These are phyloP conservation scores for Anas platyrhynchos DNA, from an alignment of 2,113 vertebrate species.

Conservation along the genomic window DNA sequence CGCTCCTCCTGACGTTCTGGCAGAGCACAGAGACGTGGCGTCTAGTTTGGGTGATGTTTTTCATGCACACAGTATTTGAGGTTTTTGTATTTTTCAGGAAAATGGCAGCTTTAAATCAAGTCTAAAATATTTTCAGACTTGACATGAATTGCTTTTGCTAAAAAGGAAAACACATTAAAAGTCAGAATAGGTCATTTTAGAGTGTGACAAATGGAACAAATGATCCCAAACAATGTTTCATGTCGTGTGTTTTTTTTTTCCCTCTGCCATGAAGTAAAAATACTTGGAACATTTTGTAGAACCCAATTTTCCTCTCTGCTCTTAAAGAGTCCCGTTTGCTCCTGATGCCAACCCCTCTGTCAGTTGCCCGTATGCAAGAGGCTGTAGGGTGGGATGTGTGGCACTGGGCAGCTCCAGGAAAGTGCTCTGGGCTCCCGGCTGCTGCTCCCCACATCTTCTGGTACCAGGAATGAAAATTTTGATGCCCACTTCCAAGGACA, in stretches of 20 bases:
- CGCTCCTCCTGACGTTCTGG: not conserved
- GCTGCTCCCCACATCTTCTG: not conserved
- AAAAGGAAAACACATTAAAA: not conserved
- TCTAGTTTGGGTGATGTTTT: not conserved
- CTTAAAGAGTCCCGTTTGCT: not conserved
- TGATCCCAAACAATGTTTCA: not conserved
- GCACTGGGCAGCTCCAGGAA: not conserved
- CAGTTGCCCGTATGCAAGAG: no score
- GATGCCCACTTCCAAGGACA: not conserved
- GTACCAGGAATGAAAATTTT: not conserved
- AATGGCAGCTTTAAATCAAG: conserved; percentile 1
- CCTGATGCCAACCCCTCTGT: accelerated
- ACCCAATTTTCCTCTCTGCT: not conserved
- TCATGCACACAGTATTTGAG: not conserved
- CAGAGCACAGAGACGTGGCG: accelerated
- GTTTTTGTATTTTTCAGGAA: not conserved
- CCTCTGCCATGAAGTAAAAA: not conserved
- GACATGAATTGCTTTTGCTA: not conserved
- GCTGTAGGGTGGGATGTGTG: accelerated
- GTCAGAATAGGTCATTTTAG: not conserved
- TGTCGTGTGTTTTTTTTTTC: not conserved
- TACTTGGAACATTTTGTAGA: not conserved
- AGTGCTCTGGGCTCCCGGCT: not conserved
- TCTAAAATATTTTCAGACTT: not conserved
- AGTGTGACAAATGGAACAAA: not conserved